Percentiles rank a stretch among this genome's conserved stretches.
These are phyloP conservation scores for Xenopus laevis DNA, from an alignment of 2,113 vertebrate species.

Conservation along the genomic window DNA sequence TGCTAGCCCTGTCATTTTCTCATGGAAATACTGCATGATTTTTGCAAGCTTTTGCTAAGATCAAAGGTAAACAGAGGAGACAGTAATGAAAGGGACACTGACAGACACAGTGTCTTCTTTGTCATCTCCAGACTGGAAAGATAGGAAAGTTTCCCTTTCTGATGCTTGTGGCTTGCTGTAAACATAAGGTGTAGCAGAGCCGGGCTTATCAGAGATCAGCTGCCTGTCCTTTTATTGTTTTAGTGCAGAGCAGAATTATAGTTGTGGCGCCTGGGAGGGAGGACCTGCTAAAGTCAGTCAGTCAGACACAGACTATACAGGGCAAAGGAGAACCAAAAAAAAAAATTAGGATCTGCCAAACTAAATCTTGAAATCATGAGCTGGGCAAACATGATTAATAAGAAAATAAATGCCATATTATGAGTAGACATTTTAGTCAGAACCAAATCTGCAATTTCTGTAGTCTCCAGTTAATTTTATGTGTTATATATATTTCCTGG, in stretches of 20 bases:
- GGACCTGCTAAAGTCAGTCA: neutral
- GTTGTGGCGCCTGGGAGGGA: constrained; percentile 30
- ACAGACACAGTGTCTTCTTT: constrained; percentile 14
- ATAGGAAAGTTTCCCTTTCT: constrained; percentile 6
- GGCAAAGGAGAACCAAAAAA: too few relatives aligned
- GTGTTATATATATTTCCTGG: too few relatives aligned
- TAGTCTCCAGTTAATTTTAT: too few relatives aligned
- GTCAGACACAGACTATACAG: neutral
- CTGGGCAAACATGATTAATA: too few relatives aligned
- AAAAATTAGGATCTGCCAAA: neutral
- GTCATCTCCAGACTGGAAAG: constrained; percentile 5
- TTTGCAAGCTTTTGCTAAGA: constrained; percentile 5
- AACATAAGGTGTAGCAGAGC: constrained; percentile 21
- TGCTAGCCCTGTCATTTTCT: neutral
- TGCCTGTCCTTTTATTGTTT: constrained; percentile 25
- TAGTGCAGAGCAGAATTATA: constrained; percentile 11
- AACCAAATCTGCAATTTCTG: too few relatives aligned
- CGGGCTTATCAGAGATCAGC: constrained; percentile 34
- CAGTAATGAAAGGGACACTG: constrained; percentile 16
- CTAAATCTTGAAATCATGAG: neutral
- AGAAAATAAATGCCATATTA: too few relatives aligned
- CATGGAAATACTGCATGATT: neutral
- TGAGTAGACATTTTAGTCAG: too few relatives aligned
- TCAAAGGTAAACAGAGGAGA: constrained; percentile 33
- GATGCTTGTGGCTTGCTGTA: neutral